Conservation (phyloP, 2,113 vertebrate genomes). For the Phocoena sinus region DNA sequence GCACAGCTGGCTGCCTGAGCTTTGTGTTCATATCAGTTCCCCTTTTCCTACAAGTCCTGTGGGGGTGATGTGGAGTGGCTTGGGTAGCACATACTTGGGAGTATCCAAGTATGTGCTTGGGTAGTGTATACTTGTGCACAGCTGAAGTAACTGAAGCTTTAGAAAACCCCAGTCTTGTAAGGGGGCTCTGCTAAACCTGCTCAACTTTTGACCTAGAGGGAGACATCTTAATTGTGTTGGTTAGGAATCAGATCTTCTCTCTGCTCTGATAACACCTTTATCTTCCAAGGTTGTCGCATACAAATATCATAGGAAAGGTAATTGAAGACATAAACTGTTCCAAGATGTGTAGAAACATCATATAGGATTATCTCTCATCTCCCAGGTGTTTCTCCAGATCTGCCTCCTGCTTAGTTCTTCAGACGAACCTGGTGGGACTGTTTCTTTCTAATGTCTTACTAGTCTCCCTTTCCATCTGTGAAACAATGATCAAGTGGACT, state of each 20-base stretch:
- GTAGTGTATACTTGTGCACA: background rate
- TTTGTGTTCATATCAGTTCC: background rate
- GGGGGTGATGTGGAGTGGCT: background rate
- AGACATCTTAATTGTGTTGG: background rate
- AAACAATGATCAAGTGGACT: background rate
- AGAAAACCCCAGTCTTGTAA: background rate
- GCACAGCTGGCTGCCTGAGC: background rate
- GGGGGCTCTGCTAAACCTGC: background rate
- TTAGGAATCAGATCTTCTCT: background rate
- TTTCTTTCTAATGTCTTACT: background rate
- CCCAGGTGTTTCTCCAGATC: background rate
- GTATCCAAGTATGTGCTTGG: background rate
- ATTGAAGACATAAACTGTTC: background rate
- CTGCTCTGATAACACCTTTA: background rate
- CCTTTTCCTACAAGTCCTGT: background rate
- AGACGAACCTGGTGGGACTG: rapidly evolving
- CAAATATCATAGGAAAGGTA: background rate
- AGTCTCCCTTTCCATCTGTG: background rate
- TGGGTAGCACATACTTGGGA: background rate
- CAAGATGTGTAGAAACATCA: background rate
- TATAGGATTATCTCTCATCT: background rate
- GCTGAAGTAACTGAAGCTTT: background rate
- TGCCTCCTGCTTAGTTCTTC: background rate
- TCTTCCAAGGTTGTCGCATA: background rate
- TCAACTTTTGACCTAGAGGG: background rate